phyloP scores from a whole-genome alignment of 2,888 invertebrate genomes.

The Drosophila leonis region DNA sequence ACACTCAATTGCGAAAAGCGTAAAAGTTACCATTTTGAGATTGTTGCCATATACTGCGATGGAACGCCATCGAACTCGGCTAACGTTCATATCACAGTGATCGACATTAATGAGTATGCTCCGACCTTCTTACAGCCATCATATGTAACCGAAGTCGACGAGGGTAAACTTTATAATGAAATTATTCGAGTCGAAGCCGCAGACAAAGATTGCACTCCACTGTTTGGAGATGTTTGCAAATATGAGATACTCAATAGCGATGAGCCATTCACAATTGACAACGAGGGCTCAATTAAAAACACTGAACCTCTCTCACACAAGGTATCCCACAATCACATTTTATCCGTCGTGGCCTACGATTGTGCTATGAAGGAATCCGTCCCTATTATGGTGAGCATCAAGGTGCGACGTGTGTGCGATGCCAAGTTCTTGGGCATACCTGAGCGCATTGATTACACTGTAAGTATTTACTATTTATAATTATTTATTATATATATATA shows the following conservation, averaged over 20 bases:
- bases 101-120: slow-evolving; percentile 98
- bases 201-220: slow-evolving; percentile 97
- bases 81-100: slow-evolving; percentile 96
- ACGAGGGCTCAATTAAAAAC: slow-evolving; percentile 97
- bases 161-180: slow-evolving; percentile 95
- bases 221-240: slow-evolving; percentile 98
- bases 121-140: slow-evolving; percentile 96
- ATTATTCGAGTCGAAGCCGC: slow-evolving; percentile 96
- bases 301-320: slow-evolving; percentile 97
- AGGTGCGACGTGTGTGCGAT: slow-evolving; percentile 93
- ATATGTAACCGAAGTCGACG: slow-evolving; percentile 94
- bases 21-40: slow-evolving; percentile 97
- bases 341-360: slow-evolving; percentile 98
- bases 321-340: slow-evolving; percentile 96
- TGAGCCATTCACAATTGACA: slow-evolving; percentile 95
- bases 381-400: slow-evolving; percentile 98
- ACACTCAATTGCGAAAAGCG: slow-evolving; percentile 97
- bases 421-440: slow-evolving; percentile 91
- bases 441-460: slow-evolving; percentile 85
- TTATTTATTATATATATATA: not conserved
- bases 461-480: slow-evolving; percentile 49
- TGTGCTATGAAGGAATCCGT: slow-evolving; percentile 98
- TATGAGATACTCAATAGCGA: slow-evolving; percentile 97
- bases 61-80: slow-evolving; percentile 95
- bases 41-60: slow-evolving; percentile 96